phyloP scores from a whole-genome alignment of 2,888 invertebrate genomes.

The Taphrorychus bicolor region DNA sequence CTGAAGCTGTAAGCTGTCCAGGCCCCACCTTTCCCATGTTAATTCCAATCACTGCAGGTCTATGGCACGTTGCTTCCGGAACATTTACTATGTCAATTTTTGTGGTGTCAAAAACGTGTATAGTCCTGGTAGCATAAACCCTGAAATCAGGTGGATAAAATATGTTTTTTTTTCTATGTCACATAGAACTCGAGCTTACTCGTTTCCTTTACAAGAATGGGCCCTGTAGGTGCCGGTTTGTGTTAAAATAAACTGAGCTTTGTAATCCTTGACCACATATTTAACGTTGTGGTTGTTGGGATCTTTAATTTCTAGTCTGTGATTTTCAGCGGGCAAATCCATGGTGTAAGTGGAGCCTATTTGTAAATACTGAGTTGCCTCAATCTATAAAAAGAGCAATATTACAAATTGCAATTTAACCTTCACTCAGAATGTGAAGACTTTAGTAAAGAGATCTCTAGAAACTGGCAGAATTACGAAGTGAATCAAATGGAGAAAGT shows the following conservation, averaged over 20 bases:
- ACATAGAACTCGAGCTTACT: slow-evolving; percentile 45
- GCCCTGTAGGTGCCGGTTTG: slow-evolving; percentile 64
- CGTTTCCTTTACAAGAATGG: slow-evolving; percentile 48
- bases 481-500: no score
- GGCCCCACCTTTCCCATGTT: slow-evolving; percentile 73
- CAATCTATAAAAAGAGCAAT: slow-evolving; percentile 53
- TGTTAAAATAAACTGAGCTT: slow-evolving; percentile 62
- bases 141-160: slow-evolving; percentile 12
- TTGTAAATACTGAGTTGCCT: slow-evolving; percentile 77
- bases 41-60: slow-evolving; percentile 81
- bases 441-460: no score
- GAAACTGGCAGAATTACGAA: no score
- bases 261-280: slow-evolving; percentile 56
- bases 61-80: slow-evolving; percentile 77
- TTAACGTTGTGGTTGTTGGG: slow-evolving; percentile 66
- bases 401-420: not conserved
- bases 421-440: no score
- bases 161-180: no score
- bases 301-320: slow-evolving; percentile 71
- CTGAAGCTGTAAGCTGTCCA: slow-evolving; percentile 80
- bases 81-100: slow-evolving; percentile 58
- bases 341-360: slow-evolving; percentile 69
- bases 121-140: slow-evolving; percentile 55
- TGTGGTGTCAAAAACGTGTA: slow-evolving; percentile 79
- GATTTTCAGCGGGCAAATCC: slow-evolving; percentile 66